Conservation (phyloP, 2,888 invertebrate species). For the Nomada ruficornis region DNA sequence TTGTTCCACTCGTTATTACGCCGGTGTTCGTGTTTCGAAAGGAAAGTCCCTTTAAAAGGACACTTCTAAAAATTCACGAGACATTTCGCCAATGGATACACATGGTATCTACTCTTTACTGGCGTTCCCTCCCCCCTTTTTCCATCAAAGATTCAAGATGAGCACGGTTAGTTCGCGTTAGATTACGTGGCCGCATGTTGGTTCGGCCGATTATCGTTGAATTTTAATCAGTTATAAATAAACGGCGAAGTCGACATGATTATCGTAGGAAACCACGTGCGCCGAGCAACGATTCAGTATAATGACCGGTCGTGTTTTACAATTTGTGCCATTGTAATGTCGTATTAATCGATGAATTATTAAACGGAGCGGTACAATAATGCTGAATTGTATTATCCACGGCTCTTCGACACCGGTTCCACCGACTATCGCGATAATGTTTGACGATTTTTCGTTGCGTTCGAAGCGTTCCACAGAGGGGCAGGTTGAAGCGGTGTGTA, state of each 20-base stretch:
- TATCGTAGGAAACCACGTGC: not conserved
- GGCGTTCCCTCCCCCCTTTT: not conserved
- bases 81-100: constrained; percentile 26
- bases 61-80: constrained; percentile 47
- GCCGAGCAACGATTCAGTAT: constrained; percentile 5
- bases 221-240: constrained; percentile 44
- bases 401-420: not conserved
- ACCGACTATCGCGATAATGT: not conserved
- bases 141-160: constrained; percentile 29
- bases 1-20: not conserved
- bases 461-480: constrained; percentile 1
- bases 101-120: not conserved
- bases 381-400: constrained; percentile 23
- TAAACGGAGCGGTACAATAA: constrained; percentile 13
- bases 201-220: constrained; percentile 14
- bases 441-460: not conserved
- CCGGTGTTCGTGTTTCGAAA: not conserved
- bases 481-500: not conserved
- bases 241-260: constrained; percentile 13
- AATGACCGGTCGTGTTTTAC: constrained; percentile 33
- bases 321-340: constrained; percentile 38
- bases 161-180: not conserved
- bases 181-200: constrained; percentile 10
- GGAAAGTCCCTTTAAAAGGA: constrained; percentile 5
- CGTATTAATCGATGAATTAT: constrained; percentile 35